A percentile compares a stretch with the other conserved stretches of the same genome.
phyloP scores from a whole-genome alignment of 2,113 vertebrate genomes.

The Propithecus coquereli region DNA sequence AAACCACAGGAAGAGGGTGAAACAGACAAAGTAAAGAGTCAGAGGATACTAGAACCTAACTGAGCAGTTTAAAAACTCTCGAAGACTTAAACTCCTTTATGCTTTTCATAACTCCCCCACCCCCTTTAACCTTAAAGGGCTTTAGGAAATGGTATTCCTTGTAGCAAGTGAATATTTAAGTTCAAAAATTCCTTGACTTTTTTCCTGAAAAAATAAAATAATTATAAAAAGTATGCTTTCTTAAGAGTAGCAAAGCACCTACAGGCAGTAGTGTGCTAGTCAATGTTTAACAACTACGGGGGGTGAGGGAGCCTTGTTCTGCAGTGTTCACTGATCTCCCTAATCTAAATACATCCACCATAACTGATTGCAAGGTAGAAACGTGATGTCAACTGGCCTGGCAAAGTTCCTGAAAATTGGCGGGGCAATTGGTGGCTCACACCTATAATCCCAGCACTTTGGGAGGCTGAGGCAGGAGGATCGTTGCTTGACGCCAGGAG shows the following conservation, averaged over 20 bases:
- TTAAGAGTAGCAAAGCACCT: not conserved
- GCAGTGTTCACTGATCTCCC: not conserved
- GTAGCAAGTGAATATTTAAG: not conserved
- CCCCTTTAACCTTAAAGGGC: not conserved
- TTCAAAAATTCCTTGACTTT: not conserved
- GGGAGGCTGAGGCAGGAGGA: no score
- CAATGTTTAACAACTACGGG: not conserved
- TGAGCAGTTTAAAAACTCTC: not conserved
- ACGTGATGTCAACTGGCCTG: not conserved
- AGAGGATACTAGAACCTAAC: not conserved
- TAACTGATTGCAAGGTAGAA: not conserved
- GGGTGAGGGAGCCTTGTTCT: no score
- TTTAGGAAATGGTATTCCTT: not conserved
- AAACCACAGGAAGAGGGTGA: not conserved
- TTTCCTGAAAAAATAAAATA: not conserved
- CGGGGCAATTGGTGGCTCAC: no score
- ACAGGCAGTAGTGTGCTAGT: not conserved
- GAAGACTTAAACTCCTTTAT: not conserved
- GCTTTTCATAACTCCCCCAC: not conserved
- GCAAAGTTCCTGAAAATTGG: not conserved
- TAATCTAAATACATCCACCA: no score
- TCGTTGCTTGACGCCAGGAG: no score
- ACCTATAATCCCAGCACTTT: no score
- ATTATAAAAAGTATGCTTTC: not conserved
- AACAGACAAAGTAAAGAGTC: not conserved